A percentile compares a stretch with the other conserved stretches of the same genome.
Conservation (phyloP, 2,113 vertebrate species). For the Loxodonta africana region DNA sequence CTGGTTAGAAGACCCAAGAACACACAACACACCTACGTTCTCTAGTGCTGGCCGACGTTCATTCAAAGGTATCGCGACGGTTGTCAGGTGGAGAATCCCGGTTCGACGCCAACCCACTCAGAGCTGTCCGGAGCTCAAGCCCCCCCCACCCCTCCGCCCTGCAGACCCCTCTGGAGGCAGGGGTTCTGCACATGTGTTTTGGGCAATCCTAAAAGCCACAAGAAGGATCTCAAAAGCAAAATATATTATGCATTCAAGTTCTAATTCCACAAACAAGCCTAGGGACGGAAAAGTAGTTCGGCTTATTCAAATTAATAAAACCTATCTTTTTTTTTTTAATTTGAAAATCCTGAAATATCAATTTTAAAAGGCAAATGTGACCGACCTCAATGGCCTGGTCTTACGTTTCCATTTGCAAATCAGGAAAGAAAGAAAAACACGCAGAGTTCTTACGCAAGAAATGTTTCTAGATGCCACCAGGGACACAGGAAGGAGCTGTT, state of each 20-base stretch:
- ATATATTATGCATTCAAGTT: rapidly evolving
- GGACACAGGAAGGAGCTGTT: neutral
- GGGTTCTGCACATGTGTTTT: neutral
- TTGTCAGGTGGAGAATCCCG: rapidly evolving
- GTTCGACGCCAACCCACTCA: too few relatives aligned
- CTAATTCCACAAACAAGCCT: neutral
- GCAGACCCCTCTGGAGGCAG: rapidly evolving
- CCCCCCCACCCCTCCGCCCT: too few relatives aligned
- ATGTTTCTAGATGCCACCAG: too few relatives aligned
- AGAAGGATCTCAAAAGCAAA: rapidly evolving
- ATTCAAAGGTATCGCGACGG: rapidly evolving
- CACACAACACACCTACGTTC: rapidly evolving
- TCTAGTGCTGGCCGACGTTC: rapidly evolving
- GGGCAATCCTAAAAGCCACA: neutral
- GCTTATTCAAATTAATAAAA: neutral
- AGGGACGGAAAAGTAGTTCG: neutral
- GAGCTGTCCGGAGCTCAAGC: neutral
- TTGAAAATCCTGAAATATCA: rapidly evolving
- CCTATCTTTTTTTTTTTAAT: neutral
- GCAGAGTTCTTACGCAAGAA: rapidly evolving
- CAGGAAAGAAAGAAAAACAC: neutral
- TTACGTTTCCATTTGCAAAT: rapidly evolving
- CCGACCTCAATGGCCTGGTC: rapidly evolving
- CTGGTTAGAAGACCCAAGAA: neutral
- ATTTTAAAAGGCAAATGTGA: rapidly evolving